Evolutionary conservation across 2,888 invertebrate genomes (phyloP).

Genomic region (Imbricaverruca yamaguchii): DNA sequence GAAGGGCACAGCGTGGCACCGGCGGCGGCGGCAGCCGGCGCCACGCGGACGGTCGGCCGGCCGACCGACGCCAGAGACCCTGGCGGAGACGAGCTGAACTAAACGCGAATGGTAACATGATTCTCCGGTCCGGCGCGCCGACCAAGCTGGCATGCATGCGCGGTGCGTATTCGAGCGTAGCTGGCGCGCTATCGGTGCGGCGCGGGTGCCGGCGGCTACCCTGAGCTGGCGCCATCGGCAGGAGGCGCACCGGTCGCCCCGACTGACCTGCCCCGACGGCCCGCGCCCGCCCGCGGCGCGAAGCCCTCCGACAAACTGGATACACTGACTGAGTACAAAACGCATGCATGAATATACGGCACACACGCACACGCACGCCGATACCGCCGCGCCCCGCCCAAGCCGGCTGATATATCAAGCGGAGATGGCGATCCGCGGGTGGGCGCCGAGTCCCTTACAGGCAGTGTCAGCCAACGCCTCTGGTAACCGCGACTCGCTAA

Average conservation of each 20-base stretch:
- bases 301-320: neutral
- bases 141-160: no score
- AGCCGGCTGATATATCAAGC: neutral
- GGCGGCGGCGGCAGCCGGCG: neutral
- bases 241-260: no score
- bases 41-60: no score
- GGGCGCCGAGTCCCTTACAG: neutral
- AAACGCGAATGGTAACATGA: neutral
- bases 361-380: neutral
- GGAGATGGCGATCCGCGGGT: neutral
- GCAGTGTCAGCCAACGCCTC: neutral
- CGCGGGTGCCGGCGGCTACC: no score
- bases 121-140: no score
- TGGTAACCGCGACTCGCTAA: neutral
- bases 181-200: neutral
- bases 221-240: no score
- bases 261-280: no score
- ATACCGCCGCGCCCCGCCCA: neutral
- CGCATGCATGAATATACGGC: neutral
- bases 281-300: no score
- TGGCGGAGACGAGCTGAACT: neutral
- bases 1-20: neutral
- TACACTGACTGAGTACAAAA: neutral
- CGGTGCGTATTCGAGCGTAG: neutral
- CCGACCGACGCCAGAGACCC: neutral